Evolutionary conservation across 2,797 vertebrate genomes (phyloP).

Genomic region (Onychomys torridus): DNA sequence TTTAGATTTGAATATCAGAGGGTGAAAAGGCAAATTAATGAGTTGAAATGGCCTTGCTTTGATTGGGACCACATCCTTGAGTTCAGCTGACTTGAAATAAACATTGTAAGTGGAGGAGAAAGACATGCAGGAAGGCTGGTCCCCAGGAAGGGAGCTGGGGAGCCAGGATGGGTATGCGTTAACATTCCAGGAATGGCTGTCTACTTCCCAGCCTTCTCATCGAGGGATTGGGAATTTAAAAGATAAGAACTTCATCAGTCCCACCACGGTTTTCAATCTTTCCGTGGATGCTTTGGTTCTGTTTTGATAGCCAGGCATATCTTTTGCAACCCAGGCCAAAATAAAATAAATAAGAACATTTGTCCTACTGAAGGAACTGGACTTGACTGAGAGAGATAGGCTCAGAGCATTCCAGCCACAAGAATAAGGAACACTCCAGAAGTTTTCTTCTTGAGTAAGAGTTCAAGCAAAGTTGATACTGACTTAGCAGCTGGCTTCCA

Average conservation of each 20-base stretch:
- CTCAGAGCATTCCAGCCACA: conserved; percentile 42
- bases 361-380: conserved; percentile 59
- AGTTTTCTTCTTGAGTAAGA: conserved; percentile 73
- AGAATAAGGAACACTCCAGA: conserved; percentile 69
- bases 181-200: conserved; percentile 55
- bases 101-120: not conserved
- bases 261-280: not conserved
- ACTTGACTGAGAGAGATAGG: conserved; percentile 65
- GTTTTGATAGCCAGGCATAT: conserved; percentile 70
- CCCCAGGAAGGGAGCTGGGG: not conserved
- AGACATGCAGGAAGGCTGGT: conserved; percentile 25
- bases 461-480: conserved; percentile 71
- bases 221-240: conserved; percentile 48
- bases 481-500: conserved; percentile 68
- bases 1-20: conserved; percentile 71
- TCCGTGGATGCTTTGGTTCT: not conserved
- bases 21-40: conserved; percentile 71
- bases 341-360: not conserved
- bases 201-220: conserved; percentile 56
- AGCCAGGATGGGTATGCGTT: not conserved
- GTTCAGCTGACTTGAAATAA: conserved; percentile 64
- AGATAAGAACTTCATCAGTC: conserved; percentile 52
- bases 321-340: conserved; percentile 50
- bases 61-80: conserved; percentile 48
- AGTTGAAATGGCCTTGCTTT: conserved; percentile 71